A percentile compares a stretch with the other conserved stretches of the same genome.
These are phyloP conservation scores for Eudasyphora cyanicolor DNA, from an alignment of 2,888 invertebrate species.

Conservation along the genomic window DNA sequence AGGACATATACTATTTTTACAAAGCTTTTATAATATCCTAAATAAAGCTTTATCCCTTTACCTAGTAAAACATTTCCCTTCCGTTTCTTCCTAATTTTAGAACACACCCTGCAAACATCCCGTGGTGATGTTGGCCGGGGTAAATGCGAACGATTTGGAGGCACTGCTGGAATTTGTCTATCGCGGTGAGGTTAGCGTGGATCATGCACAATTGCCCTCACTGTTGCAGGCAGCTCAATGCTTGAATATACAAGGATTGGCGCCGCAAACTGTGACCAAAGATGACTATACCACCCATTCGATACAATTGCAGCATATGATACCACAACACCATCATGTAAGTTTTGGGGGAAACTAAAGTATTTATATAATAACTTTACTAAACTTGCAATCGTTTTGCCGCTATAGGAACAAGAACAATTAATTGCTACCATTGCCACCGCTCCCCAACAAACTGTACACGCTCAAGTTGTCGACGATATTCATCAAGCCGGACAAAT, in stretches of 20 bases:
- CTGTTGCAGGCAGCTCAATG: slow-evolving; percentile 84
- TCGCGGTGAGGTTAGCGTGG: slow-evolving; percentile 84
- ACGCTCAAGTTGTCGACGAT: slow-evolving; percentile 80
- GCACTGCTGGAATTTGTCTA: slow-evolving; percentile 84
- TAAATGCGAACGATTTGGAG: slow-evolving; percentile 83
- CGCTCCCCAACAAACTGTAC: slow-evolving; percentile 79
- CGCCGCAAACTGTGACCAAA: slow-evolving; percentile 81
- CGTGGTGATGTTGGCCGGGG: slow-evolving; percentile 84
- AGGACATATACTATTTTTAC: too few relatives aligned
- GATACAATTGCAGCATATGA: slow-evolving; percentile 80
- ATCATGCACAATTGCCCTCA: slow-evolving; percentile 83
- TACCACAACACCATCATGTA: slow-evolving; percentile 80
- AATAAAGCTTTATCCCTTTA: too few relatives aligned
- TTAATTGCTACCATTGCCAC: slow-evolving; percentile 79
- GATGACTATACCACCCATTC: slow-evolving; percentile 80
- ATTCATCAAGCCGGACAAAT: slow-evolving; percentile 78
- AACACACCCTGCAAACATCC: slow-evolving; percentile 85
- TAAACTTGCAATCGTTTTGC: not conserved
- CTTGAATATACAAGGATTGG: slow-evolving; percentile 83
- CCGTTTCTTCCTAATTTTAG: slow-evolving; percentile 74
- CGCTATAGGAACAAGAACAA: slow-evolving; percentile 76
- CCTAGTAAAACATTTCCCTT: not conserved
- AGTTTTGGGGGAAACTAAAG: slow-evolving; percentile 48
- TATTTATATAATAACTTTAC: not conserved
- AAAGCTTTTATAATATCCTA: too few relatives aligned